These are phyloP conservation scores for Staurois parvus DNA, from an alignment of 2,797 vertebrate genomes.

Conservation along the genomic window DNA sequence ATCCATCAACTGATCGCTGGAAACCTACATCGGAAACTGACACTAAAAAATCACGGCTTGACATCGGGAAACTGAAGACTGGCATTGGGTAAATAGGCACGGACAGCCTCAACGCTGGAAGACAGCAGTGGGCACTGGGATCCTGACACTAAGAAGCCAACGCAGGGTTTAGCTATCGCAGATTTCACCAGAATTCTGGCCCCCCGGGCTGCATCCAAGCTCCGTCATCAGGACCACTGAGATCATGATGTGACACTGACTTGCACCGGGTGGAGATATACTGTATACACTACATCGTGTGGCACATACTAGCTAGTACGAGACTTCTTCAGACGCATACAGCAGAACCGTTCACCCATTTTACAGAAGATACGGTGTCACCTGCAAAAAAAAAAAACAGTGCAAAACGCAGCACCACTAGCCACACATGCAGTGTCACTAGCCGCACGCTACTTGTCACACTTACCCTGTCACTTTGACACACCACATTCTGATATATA, in stretches of 20 bases:
- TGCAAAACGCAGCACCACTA: background rate
- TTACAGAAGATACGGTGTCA: conserved; percentile 12
- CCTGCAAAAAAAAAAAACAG: background rate
- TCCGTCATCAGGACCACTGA: conserved; percentile 10
- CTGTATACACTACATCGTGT: background rate
- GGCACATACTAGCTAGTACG: background rate
- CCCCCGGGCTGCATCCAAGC: conserved; percentile 2
- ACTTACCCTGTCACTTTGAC: background rate
- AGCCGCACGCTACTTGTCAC: conserved; percentile 10
- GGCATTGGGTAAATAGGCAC: background rate
- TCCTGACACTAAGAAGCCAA: conserved; percentile 1
- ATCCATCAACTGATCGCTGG: background rate
- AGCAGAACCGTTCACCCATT: conserved; percentile 1
- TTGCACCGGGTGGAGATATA: conserved; percentile 1
- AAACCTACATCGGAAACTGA: background rate
- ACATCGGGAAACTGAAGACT: conserved; percentile 1
- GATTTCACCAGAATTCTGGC: background rate
- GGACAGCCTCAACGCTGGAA: background rate
- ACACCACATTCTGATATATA: background rate
- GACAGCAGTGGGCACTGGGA: conserved; percentile 4
- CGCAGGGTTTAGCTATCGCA: background rate
- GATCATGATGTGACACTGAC: conserved; percentile 2
- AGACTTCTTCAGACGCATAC: background rate
- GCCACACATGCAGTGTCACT: conserved; percentile 18
- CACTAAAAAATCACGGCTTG: background rate